Conservation (phyloP, 2,888 invertebrate species). For the Morpho achilles region DNA sequence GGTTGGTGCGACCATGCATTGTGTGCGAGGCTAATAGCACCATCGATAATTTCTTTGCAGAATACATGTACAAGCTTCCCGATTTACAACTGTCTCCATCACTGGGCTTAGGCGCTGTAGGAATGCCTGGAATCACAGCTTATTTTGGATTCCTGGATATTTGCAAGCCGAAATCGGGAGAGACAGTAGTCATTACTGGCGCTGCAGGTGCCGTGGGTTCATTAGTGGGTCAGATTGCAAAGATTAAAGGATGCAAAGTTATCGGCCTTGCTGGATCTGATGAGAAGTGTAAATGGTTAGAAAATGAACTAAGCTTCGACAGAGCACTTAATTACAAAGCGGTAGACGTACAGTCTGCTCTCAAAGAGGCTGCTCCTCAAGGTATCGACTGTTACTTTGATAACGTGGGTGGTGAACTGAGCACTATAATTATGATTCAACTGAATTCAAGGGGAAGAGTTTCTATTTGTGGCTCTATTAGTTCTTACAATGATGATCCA, state of each 20-base stretch:
- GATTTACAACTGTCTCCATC: conserved; percentile 72
- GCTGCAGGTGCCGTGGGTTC: conserved; percentile 87
- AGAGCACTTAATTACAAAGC: conserved; percentile 81
- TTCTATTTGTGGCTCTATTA: conserved; percentile 51
- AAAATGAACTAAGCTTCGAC: conserved; percentile 81
- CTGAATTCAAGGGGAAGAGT: conserved; percentile 53
- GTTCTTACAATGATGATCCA: conserved; percentile 48
- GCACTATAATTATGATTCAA: too few relatives aligned
- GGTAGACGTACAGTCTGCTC: too few relatives aligned
- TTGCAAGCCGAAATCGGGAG: conserved; percentile 82
- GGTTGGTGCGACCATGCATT: conserved; percentile 83
- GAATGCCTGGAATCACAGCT: conserved; percentile 84
- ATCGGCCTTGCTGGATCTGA: conserved; percentile 85
- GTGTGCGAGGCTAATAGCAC: conserved; percentile 16
- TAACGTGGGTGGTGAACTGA: conserved; percentile 83
- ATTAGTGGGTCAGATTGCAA: conserved; percentile 84
- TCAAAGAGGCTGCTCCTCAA: conserved; percentile 75
- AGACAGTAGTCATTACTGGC: conserved; percentile 82
- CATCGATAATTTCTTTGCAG: conserved; percentile 33
- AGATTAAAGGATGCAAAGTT: conserved; percentile 77
- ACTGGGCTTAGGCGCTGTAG: conserved; percentile 76
- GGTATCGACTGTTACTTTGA: conserved; percentile 87
- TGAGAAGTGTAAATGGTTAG: conserved; percentile 83
- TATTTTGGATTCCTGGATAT: conserved; percentile 83
- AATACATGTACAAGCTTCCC: conserved; percentile 48